A percentile compares a stretch with the other conserved stretches of the same genome.
Conservation (phyloP, 2,113 vertebrate genomes). For the Maccullochella peelii region DNA sequence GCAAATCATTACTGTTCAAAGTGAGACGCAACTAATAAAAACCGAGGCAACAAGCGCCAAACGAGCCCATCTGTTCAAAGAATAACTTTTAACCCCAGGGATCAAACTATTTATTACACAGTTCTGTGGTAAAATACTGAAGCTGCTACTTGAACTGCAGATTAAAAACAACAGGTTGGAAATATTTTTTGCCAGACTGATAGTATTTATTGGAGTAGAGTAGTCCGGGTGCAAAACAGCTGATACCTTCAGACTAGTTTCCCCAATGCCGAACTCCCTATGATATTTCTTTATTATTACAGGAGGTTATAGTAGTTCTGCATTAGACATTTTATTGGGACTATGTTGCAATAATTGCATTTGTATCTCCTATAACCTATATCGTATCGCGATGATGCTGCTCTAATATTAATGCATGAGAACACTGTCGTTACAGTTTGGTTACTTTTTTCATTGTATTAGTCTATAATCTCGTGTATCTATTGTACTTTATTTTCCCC, state of each 20-base stretch:
- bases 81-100: constrained; percentile 44
- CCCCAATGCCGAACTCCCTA: not conserved
- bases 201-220: not conserved
- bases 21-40: constrained; percentile 70
- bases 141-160: constrained; percentile 59
- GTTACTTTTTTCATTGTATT: not conserved
- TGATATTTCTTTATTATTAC: not conserved
- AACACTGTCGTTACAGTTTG: not conserved
- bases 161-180: constrained; percentile 43
- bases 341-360: not conserved
- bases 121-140: constrained; percentile 53
- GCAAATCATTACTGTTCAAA: constrained; percentile 78
- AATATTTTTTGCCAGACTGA: not conserved
- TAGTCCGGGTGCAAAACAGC: not conserved
- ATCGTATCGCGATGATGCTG: not conserved
- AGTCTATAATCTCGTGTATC: not conserved
- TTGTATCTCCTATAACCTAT: not conserved
- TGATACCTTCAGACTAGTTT: not conserved
- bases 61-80: constrained; percentile 65
- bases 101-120: constrained; percentile 51
- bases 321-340: not conserved
- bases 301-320: not conserved
- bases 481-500: not conserved
- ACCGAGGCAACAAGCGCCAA: constrained; percentile 52
- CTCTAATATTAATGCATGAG: not conserved